Conservation (phyloP, 2,113 vertebrate genomes). For the Urocitellus parryii region DNA sequence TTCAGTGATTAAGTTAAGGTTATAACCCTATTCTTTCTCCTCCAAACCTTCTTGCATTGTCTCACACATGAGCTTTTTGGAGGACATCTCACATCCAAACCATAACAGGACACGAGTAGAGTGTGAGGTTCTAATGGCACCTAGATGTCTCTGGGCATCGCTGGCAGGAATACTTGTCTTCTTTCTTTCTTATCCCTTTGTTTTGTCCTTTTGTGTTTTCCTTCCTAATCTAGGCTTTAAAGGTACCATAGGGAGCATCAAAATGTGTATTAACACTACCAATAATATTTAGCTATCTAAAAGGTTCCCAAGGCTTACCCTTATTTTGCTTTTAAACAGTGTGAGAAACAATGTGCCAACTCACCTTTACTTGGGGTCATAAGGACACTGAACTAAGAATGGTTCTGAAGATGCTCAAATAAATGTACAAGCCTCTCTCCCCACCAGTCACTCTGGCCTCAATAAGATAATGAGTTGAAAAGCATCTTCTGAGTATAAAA, state of each 20-base stretch:
- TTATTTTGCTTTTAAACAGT: neutral
- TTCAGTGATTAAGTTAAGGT: too few species aligned
- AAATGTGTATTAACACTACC: neutral
- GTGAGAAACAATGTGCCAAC: neutral
- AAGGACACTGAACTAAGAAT: neutral
- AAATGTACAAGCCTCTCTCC: constrained; percentile 41
- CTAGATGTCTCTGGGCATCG: too few species aligned
- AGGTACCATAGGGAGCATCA: neutral
- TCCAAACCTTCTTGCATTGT: too few species aligned
- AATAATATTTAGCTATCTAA: neutral
- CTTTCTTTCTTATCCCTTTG: neutral
- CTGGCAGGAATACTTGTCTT: neutral
- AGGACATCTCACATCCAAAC: too few species aligned
- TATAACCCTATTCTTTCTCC: too few species aligned
- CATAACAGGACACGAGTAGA: too few species aligned
- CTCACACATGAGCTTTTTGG: too few species aligned
- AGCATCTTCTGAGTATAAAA: constrained; percentile 36
- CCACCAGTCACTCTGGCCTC: neutral
- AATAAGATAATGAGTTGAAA: constrained; percentile 57
- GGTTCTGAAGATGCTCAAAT: constrained; percentile 2
- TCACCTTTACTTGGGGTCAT: neutral
- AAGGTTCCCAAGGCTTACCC: neutral
- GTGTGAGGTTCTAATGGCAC: neutral
- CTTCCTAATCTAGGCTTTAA: neutral
- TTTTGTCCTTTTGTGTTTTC: neutral